These are phyloP conservation scores for Branchellion lobata DNA, from an alignment of 2,888 invertebrate species.

Conservation along the genomic window DNA sequence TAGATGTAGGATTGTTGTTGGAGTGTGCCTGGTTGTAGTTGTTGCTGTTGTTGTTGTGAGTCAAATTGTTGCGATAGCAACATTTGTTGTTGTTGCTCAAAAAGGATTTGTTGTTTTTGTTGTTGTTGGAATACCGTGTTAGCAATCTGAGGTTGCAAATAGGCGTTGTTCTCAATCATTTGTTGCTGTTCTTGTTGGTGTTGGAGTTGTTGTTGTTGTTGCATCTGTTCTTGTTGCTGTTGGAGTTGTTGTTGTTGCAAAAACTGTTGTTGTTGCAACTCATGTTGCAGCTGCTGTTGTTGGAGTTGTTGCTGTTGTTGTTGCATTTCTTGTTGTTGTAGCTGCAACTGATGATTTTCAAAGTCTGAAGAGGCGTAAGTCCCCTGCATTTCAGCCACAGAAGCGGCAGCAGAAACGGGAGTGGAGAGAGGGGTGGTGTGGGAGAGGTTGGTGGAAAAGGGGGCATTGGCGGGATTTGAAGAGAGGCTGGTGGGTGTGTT, in stretches of 20 bases:
- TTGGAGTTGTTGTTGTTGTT: too few relatives aligned
- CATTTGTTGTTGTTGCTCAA: constrained; percentile 31
- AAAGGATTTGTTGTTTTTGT: constrained; percentile 16
- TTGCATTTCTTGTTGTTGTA: neutral
- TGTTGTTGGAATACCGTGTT: neutral
- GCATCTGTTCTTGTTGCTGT: too few relatives aligned
- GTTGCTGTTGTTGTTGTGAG: constrained; percentile 58
- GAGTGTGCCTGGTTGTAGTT: constrained; percentile 72
- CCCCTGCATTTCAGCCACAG: too few relatives aligned
- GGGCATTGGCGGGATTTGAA: neutral
- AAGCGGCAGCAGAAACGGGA: neutral
- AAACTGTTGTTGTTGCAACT: constrained; percentile 57
- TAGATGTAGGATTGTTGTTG: constrained; percentile 70
- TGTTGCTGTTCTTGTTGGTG: constrained; percentile 48
- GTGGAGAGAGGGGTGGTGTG: constrained; percentile 2
- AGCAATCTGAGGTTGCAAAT: neutral
- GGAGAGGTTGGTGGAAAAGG: neutral
- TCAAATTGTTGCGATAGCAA: constrained; percentile 74
- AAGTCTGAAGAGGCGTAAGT: too few relatives aligned
- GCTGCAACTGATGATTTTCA: constrained; percentile 70
- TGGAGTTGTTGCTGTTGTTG: constrained; percentile 66
- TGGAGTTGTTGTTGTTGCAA: constrained; percentile 31
- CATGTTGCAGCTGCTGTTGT: constrained; percentile 73
- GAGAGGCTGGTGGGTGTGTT: neutral
- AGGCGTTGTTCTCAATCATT: neutral